Evolutionary conservation across 2,797 vertebrate genomes (phyloP).

Genomic region (Epinephelus awoara): DNA sequence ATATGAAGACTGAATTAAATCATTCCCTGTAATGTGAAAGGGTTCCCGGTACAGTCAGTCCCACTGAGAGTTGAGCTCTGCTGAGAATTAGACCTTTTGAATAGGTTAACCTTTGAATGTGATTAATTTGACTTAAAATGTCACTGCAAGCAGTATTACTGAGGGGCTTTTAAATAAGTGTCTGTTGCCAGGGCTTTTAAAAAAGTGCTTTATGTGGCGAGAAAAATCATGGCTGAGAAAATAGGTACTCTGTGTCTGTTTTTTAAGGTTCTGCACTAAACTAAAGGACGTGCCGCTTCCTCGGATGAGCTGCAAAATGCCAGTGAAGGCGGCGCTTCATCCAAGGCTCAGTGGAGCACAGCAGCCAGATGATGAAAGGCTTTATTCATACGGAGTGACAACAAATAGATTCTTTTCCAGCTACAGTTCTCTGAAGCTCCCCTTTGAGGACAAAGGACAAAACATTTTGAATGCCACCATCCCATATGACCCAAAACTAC

Average conservation of each 20-base stretch:
- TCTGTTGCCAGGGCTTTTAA: conserved; percentile 48
- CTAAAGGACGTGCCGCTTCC: conserved; percentile 59
- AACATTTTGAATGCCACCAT: conserved; percentile 71
- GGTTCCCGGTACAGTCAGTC: conserved; percentile 11
- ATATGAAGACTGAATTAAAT: conserved; percentile 7
- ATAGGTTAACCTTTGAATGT: conserved; percentile 68
- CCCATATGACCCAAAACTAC: conserved; percentile 64
- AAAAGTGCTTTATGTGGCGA: conserved; percentile 35
- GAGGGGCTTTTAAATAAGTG: conserved; percentile 57
- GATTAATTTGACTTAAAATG: conserved; percentile 75
- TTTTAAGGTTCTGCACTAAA: conserved; percentile 56
- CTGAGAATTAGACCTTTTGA: conserved; percentile 49
- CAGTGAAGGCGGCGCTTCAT: conserved; percentile 69
- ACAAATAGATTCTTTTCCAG: conserved; percentile 81
- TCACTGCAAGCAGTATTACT: conserved; percentile 49
- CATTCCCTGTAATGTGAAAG: conserved; percentile 11
- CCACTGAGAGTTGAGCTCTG: conserved; percentile 31
- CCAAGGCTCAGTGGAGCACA: conserved; percentile 72
- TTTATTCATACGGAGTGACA: conserved; percentile 82
- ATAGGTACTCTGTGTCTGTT: conserved; percentile 46
- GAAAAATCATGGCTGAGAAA: conserved; percentile 41
- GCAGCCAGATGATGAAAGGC: conserved; percentile 82
- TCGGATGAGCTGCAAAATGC: conserved; percentile 70
- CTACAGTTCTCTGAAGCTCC: conserved; percentile 74
- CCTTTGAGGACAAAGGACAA: conserved; percentile 77